Evolutionary conservation across 2,113 vertebrate species (phyloP), one percentile per base, ranked within the genome.

Genomic region (Pterophyllum scalare): DNA sequence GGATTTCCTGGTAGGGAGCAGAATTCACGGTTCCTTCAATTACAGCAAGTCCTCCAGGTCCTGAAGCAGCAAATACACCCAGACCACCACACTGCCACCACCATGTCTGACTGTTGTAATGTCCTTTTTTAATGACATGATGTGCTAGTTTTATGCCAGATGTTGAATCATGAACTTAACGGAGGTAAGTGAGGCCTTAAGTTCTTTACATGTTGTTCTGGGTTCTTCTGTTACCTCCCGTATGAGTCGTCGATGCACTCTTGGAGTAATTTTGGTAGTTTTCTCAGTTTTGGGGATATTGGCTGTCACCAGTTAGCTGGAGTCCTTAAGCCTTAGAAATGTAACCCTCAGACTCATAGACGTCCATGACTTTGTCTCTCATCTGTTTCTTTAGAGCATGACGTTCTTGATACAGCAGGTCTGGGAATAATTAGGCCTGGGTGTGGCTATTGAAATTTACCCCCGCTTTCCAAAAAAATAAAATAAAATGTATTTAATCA

Each of bases 121-220:
- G 35, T 8, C 10, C 2, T 10, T 38, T 10, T 38, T 38, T 38
- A 38, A 38, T 38, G 35, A 38, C 35, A 38, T 33, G 31, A 33
- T 33, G 33, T 33, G 33, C 7, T 33, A 33, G 6, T 7, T 33
- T 33, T 33, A 33, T 33, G 31, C 31, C 7, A 35, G 6, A 35
- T 35, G 38, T 67, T 67, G 22, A 67, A 46, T 46, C 22, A 1
- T 67, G 38, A 67, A 67, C 38, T 46, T 67, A 67, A 67, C 10
- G 46, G 38, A 65, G 13, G 24, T 12, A 65, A 43, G 35, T 24
- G 35, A 65, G 61, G 61, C 61, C 1, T 0, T 33, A 12, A 0
- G 62, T 43, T 65, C 62, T 65, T 65, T n/a, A 43, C 3, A 43
- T 43, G 62, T 65, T 17, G 62, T 65, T 65, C 62, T 43, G 62